A percentile compares a stretch with the other conserved stretches of the same genome.
phyloP scores from a whole-genome alignment of 2,113 vertebrate genomes.

The Eulacestoma nigropectus region DNA sequence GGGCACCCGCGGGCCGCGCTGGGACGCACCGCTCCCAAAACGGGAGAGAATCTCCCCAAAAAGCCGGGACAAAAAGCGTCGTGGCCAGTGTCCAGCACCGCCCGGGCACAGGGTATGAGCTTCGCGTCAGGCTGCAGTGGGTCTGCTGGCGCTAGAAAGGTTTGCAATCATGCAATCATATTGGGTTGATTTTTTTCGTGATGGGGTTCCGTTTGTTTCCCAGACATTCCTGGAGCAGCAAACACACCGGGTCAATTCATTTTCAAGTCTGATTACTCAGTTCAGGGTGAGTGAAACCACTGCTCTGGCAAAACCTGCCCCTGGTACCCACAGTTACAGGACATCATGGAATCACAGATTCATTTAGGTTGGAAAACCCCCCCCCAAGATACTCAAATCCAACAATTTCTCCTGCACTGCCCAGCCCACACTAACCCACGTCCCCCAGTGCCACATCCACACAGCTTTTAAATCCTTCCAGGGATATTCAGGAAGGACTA shows the following conservation, averaged over 20 bases:
- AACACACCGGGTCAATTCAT: not conserved
- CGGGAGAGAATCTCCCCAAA: not conserved
- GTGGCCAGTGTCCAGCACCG: not conserved
- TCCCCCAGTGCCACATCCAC: not conserved
- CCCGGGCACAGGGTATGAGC: not conserved
- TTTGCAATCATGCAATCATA: not conserved
- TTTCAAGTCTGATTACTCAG: not conserved
- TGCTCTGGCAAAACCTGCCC: not conserved
- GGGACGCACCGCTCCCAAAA: not conserved
- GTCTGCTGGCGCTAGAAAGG: accelerated
- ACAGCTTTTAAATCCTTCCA: not conserved
- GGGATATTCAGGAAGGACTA: not conserved
- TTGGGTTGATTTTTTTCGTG: not conserved
- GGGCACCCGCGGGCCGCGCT: conserved; percentile 52
- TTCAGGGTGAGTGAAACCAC: not conserved
- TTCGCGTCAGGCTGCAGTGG: not conserved
- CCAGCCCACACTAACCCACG: not conserved
- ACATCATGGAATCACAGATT: not conserved
- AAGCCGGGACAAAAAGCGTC: not conserved
- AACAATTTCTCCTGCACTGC: accelerated
- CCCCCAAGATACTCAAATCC: not conserved
- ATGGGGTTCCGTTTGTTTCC: no score
- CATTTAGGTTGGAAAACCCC: not conserved
- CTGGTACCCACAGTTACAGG: not conserved
- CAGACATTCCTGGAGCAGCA: not conserved